Evolutionary conservation across 2,888 invertebrate genomes (phyloP), one percentile per base, ranked within the genome.

Genomic region (Phyllotreta striolata): DNA sequence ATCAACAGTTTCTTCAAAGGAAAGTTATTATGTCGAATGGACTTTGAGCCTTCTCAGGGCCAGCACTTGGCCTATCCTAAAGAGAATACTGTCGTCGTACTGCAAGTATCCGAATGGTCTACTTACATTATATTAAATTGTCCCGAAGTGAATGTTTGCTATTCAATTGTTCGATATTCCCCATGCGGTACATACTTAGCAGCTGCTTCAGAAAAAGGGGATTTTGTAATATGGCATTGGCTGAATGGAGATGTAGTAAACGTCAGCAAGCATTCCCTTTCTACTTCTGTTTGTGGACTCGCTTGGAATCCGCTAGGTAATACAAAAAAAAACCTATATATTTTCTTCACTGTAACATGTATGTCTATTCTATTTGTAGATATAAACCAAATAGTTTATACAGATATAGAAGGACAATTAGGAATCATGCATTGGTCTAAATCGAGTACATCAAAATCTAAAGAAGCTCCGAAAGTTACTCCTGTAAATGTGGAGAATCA

Each of bases 391-490:
- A 81, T 96, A 51, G 91, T 90, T 3, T 96, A 90, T 78, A 92
- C 92, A 78, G 95, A 96, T 82, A 85, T 86, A 52, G 87, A 89
- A 67, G 96, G 96, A 4, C 92, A 94, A 77, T 80, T 95, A 61
- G 92, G 93, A 1, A 84, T 83, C 60, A 76, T 70, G 35, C 75
- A 73, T n/a, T 70, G 71, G 8, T 73, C 74, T 37, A 64, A 68
- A 14, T 4, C 24, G 24, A 56, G 62, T 61, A 41, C 10, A n/a
- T 24, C 34, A 6, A 14, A 39, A 12, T 12, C 12, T 24, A 57
- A 54, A 14, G 55, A 55, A 43, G 6, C 68, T 57, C 9, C 54
- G 73, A 76, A 41, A 44, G 14, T 13, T 44, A 52, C 59, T n/a
- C n/a, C n/a, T n/a, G n/a, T n/a, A n/a, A n/a, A n/a, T 52, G 78